These are phyloP conservation scores for Drosophila nigrodunni DNA, from an alignment of 1,140 invertebrate species.

Conservation along the genomic window DNA sequence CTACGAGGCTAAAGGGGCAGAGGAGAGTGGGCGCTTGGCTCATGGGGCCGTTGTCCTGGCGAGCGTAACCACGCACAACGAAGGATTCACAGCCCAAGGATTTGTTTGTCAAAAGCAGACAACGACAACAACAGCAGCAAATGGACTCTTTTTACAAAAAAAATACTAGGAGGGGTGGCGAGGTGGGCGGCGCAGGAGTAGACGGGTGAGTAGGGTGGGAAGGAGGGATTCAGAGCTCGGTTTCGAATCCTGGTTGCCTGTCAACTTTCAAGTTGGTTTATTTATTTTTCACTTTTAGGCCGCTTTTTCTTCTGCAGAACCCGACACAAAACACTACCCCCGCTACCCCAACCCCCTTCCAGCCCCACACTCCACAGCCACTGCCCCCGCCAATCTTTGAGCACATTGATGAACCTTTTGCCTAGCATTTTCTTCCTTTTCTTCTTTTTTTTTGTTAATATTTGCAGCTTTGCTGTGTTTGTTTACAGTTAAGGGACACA, in stretches of 20 bases:
- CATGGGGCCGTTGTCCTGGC: constrained; percentile 70
- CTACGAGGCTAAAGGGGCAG: constrained; percentile 23
- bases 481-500: constrained; percentile 59
- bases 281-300: constrained; percentile 64
- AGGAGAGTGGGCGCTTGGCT: background rate
- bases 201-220: background rate
- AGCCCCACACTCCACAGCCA: background rate
- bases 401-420: constrained; percentile 60
- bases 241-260: constrained; percentile 47
- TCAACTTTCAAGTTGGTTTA: constrained; percentile 67
- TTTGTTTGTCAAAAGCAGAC: constrained; percentile 81
- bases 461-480: constrained; percentile 59
- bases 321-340: no score
- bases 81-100: constrained; percentile 69
- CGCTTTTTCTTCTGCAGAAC: constrained; percentile 14
- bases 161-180: background rate
- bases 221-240: constrained; percentile 7
- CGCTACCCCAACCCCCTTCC: background rate
- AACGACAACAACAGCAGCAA: constrained; percentile 46
- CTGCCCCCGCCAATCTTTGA: constrained; percentile 31
- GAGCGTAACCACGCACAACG: constrained; percentile 78
- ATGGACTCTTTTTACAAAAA: constrained; percentile 38
- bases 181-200: background rate
- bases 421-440: constrained; percentile 18
- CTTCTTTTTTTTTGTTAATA: constrained; percentile 42